Base-by-base conservation (phyloP, 1,140 invertebrate genomes). In the Aphidius gifuensis region DNA sequence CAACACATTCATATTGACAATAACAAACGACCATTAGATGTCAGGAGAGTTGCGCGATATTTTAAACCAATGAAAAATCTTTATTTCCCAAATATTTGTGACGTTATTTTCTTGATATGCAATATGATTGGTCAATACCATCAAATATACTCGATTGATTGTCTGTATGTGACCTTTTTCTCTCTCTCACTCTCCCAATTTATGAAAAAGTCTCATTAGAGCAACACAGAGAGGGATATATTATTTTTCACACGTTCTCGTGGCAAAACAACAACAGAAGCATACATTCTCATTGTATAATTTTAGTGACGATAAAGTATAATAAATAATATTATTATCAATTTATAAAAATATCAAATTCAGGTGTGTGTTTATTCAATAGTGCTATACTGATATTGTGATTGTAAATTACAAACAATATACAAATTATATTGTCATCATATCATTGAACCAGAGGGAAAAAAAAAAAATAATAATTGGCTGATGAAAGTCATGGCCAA, bases 231-330 rank as follows among this genome's bases (percentile, higher is more conserved):
- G 9, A 16, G 62, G 46, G 51, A 46, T 40, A 59, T 65, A 66
- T 69, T 74, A 70, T 69, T 71, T 69, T 65, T 69, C 68, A 65
- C 66, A 61, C 56, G 61, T 45, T 73, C 71, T 71, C 70, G 66
- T 66, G 65, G 66, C 69, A 71, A 73, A 71, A 73, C 72, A 76
- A 76, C 73, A 74, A 72, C 62, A 60, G 54, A 60, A 45, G 42
- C 50, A 43, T 62, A 40, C 40, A n/a, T 38, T 9, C 40, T 45
- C 43, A 48, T 61, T 49, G 59, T 61, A 49, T 45, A 46, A 54
- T n/a, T 16, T 4, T 50, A 47, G 4, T 39, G 40, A 43, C 16
- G n/a, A 45, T 9, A 45, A 42, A 45, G 9, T n/a, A 16, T 39
- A 38, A 40, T 11, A 40, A 44, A 21, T 16, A 9, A 48, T n/a